A percentile compares a stretch with the other conserved stretches of the same genome.
phyloP scores from a whole-genome alignment of 2,888 invertebrate species.

The Omphaloscelis lunosa region DNA sequence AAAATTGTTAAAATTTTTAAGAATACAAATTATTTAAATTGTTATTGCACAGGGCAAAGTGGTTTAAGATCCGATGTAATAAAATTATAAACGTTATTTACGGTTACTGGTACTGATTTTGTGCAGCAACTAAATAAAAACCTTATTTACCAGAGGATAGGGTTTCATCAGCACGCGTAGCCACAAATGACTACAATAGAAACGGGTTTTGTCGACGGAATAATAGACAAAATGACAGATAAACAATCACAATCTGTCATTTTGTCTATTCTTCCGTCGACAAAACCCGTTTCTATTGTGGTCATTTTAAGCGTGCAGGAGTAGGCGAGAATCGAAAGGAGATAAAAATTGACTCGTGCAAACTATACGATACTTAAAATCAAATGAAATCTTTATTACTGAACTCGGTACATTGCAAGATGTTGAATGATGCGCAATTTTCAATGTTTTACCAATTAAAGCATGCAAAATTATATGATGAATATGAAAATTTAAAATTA shows the following conservation, averaged over 20 bases:
- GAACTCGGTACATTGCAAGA: background rate
- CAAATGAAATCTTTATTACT: background rate
- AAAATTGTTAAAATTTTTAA: conserved; percentile 26
- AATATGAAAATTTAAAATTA: background rate
- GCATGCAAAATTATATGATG: background rate
- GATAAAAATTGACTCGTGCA: background rate
- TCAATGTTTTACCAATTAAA: background rate
- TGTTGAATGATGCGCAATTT: background rate
- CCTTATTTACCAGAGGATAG: background rate
- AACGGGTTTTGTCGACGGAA: too few relatives aligned
- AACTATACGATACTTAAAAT: background rate
- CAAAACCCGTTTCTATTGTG: too few relatives aligned
- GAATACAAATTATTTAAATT: conserved; percentile 34
- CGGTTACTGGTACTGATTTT: conserved; percentile 15
- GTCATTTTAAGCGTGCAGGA: too few relatives aligned
- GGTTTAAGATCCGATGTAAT: conserved; percentile 23
- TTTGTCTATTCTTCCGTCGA: too few relatives aligned
- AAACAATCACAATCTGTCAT: too few relatives aligned
- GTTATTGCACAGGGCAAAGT: conserved; percentile 27
- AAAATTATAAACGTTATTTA: conserved; percentile 29
- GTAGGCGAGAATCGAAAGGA: too few relatives aligned
- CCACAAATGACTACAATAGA: too few relatives aligned
- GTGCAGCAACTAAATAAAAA: conserved; percentile 15
- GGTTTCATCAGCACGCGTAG: background rate
- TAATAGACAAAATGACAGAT: too few relatives aligned